These are phyloP conservation scores for Avahi laniger DNA, from an alignment of 2,797 vertebrate species.

Conservation along the genomic window DNA sequence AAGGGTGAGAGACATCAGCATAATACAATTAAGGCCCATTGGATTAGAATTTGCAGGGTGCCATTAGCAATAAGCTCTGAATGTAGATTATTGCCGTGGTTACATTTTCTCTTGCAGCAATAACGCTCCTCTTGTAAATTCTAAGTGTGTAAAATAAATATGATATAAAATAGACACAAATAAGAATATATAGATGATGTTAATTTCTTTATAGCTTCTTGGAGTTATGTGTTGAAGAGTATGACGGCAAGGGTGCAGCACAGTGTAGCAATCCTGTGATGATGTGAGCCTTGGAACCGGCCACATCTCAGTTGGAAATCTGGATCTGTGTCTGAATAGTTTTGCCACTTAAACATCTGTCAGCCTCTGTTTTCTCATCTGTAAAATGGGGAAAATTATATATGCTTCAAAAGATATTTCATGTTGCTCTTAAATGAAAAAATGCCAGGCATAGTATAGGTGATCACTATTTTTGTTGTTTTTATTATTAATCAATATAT, in stretches of 20 bases:
- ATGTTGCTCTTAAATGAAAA: background rate
- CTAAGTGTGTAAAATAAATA: constrained; percentile 68
- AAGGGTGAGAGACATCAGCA: constrained; percentile 76
- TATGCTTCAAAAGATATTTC: background rate
- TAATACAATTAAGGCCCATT: constrained; percentile 84
- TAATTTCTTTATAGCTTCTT: constrained; percentile 51
- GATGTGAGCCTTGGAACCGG: accelerated
- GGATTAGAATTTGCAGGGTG: constrained; percentile 83
- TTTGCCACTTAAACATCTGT: background rate
- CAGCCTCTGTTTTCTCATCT: background rate
- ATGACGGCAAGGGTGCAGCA: accelerated
- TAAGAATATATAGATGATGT: constrained; percentile 46
- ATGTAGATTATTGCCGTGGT: constrained; percentile 70
- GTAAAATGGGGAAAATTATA: background rate
- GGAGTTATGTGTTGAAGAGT: background rate
- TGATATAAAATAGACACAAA: constrained; percentile 59
- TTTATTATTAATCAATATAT: background rate
- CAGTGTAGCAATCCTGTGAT: background rate
- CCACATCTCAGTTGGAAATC: background rate
- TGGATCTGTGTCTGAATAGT: background rate
- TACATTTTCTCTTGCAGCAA: constrained; percentile 43
- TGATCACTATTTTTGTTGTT: background rate
- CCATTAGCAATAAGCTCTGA: constrained; percentile 80
- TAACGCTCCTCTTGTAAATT: constrained; percentile 61
- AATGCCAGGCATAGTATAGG: background rate